Conservation (phyloP, 1,140 invertebrate species). For the Lycorma delicatula region DNA sequence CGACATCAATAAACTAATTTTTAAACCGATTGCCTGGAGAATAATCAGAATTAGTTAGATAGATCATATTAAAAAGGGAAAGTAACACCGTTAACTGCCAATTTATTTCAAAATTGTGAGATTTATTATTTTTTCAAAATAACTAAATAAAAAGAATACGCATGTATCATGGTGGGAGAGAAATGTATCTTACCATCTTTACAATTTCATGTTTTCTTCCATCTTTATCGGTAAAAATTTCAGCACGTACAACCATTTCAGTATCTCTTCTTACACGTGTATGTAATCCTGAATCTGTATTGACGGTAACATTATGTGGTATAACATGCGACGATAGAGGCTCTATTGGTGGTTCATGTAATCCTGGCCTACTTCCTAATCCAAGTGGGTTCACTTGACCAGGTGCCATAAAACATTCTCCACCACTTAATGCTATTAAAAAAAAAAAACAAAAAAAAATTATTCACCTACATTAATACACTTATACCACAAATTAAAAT, state of each 20-base stretch:
- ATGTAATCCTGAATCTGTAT: conserved; percentile 4
- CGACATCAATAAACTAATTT: no score
- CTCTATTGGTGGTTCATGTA: conserved; percentile 36
- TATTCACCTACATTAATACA: background rate
- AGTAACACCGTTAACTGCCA: no score
- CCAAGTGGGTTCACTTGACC: conserved; percentile 60
- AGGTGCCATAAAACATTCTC: conserved; percentile 50
- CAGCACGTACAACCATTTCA: conserved; percentile 61
- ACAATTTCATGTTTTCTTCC: conserved; percentile 63
- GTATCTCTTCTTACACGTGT: conserved; percentile 48
- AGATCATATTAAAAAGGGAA: no score
- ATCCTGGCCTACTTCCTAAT: conserved; percentile 45
- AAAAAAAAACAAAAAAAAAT: conserved; percentile 5
- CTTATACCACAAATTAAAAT: background rate
- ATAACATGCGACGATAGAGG: background rate
- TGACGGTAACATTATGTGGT: conserved; percentile 3
- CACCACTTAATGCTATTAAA: conserved; percentile 42
- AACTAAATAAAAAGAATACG: no score
- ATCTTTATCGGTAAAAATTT: conserved; percentile 58
- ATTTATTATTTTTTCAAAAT: no score
- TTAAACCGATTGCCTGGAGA: no score
- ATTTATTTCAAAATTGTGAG: no score
- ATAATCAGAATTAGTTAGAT: no score
- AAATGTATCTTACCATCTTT: conserved; percentile 67
- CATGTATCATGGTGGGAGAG: no score